phyloP scores from a whole-genome alignment of 2,888 invertebrate genomes.

The Orthosia gracilis region DNA sequence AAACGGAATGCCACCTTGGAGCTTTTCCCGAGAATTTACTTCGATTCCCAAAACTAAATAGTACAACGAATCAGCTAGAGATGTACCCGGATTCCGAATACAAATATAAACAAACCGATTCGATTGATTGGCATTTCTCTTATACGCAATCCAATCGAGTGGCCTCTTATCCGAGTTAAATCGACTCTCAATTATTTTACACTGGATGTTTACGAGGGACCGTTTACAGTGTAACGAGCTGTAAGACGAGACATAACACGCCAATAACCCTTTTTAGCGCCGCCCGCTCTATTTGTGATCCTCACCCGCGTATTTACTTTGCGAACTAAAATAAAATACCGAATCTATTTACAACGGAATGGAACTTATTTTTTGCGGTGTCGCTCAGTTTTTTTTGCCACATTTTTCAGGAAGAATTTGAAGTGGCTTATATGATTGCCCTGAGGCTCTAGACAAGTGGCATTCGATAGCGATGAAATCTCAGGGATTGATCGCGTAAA shows the following conservation, averaged over 20 bases:
- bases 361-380: slow-evolving; percentile 6
- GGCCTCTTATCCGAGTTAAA: slow-evolving; percentile 57
- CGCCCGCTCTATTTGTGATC: slow-evolving; percentile 38
- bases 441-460: no score
- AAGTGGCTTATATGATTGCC: no score
- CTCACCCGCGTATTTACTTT: slow-evolving; percentile 29
- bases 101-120: slow-evolving; percentile 45
- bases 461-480: no score
- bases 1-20: background rate
- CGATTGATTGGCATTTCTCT: slow-evolving; percentile 56
- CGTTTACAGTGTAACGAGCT: slow-evolving; percentile 56
- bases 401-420: slow-evolving; percentile 5
- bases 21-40: background rate
- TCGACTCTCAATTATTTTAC: slow-evolving; percentile 53
- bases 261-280: slow-evolving; percentile 46
- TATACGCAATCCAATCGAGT: slow-evolving; percentile 43
- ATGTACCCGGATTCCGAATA: slow-evolving; percentile 13
- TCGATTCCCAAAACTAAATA: background rate
- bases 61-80: slow-evolving; percentile 19
- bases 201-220: slow-evolving; percentile 52
- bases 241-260: slow-evolving; percentile 46
- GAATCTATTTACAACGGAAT: slow-evolving; percentile 37
- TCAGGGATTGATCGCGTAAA: no score
- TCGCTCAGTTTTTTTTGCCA: slow-evolving; percentile 1
- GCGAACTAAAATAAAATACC: slow-evolving; percentile 32